Base-by-base conservation (phyloP, 2,113 vertebrate genomes). In the Gallinago jamesoni region DNA sequence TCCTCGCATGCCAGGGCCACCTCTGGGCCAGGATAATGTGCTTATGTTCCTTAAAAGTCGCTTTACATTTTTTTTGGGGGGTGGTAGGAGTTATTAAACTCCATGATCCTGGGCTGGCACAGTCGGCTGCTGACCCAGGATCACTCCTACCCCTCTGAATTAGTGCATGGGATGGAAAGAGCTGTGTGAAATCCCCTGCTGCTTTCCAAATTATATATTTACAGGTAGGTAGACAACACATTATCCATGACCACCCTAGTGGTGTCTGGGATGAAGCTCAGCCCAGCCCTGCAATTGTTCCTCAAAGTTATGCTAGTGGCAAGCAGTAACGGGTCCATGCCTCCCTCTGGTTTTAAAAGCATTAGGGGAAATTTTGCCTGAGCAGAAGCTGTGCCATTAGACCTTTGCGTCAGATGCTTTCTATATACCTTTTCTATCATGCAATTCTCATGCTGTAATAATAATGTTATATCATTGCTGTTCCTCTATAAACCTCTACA, bases 51-150 rank as follows among this genome's bases (percentile, higher is more conserved):
- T 82, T 67, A 63, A 72, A 84, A 8, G 5, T 37, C 55, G 14
- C 6, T 75, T 28, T 41, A 9, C 19, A 39, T 22, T 63, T 24
- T 24, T 57, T 33, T 19, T 4, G 4, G 35, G 57, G 10, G 60
- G 19, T 11, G 30, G 30, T 21, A 6, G n/a, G 22, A 41, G 9
- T 37, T 75, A 31, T 50, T 89, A 77, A 88, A 39, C 16, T 48
- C 25, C 0, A 0, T 0, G 0, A 7, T 45, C 33, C 52, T 39
- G 7, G 14, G 7, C 18, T 55, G 48, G 53, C 7, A 28, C 14
- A 13, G 18, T 18, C 2, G 0, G 7, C 6, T 27, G 35, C 63
- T 75, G 43, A 48, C 55, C 31, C 41, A 43, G 53, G 39, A 31
- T 73, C 31, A 37, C 31, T 15, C 3, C n/a, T 74, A 43, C 23